Base-by-base conservation (phyloP, 2,113 vertebrate species). In the Arizona elegans region DNA sequence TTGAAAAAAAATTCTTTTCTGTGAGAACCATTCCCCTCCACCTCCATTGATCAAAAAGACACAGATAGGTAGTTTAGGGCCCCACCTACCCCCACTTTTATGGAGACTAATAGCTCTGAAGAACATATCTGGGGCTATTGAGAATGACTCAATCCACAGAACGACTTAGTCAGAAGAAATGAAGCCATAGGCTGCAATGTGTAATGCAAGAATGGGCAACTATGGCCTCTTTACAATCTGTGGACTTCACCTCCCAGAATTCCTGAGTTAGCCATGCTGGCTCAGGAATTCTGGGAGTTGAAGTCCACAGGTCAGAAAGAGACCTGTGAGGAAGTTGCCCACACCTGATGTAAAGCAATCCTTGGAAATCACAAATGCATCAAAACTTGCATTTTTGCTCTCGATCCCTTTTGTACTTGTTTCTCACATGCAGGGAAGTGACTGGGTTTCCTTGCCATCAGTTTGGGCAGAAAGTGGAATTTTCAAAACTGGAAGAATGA, bases 391-490 rank as follows among this genome's bases (percentile, higher is more conserved):
- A 95, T 94, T 95, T 43, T 87, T 3, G 0, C 75, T n/a, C 62
- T 70, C 29, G n/a, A 23, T 88, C 90, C 94, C 95, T 93, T 96
- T 96, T 96, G 95, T 96, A 2, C 94, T 94, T 92, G 2, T 87
- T 94, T 43, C 86, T 94, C 88, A 87, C 38, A 2, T 96, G 92
- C 96, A 96, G 65, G 90, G 3, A 0, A 52, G 56, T 96, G 93
- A 96, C 94, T 94, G 96, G 96, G 95, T 95, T 96, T 95, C 58
- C 93, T 59, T 92, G 94, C 94, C 95, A 87, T 96, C 93, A 95
- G 94, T 94, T 94, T 95, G 94, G 95, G 89, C 94, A 85, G 93
- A 95, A 97, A 96, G 95, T 95, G 95, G 70, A 96, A 96, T 96
- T 96, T 90, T 96, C 96, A 96, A 97, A 96, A 96, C 94, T 88